Evolutionary conservation across 2,797 vertebrate genomes (phyloP), one percentile per base, ranked within the genome.

Genomic region (Scleropages formosus): DNA sequence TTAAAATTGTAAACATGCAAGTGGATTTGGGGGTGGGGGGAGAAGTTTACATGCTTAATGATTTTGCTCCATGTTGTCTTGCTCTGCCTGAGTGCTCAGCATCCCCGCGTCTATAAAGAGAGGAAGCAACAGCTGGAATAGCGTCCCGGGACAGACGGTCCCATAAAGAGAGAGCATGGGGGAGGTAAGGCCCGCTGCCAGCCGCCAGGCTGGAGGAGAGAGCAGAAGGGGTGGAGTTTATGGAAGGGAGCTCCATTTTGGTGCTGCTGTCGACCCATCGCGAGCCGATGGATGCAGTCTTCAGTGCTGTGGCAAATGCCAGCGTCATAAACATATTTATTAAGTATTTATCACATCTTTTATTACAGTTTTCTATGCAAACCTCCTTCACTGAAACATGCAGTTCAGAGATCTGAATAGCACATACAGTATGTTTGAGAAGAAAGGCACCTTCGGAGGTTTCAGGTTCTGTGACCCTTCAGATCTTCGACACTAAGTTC

Each of bases 81-180:
- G 22, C 10, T 72, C 70, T 60, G 53, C 56, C 12, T 59, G 51
- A 44, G 27, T 44, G 16, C 70, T 72, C 27, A 59, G 58, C 24
- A 27, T 22, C 12, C 27, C 16, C 56, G 26, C n/a, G 51, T 58
- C 31, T 71, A 22, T 44, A 67, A 62, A 53, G 27, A 72, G 70
- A 75, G 60, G 47, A 76, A 79, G 62, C 44, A 85, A 79, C 88
- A 89, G 85, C 86, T 89, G 87, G 75, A 82, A 77, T 77, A 72
- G 75, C 82, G 77, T 74, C 75, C 58, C 58, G 51, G 69, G 49
- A 58, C 31, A 72, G 51, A 74, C 68, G 77, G 81, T 86, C 82
- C 79, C 79, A 80, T 80, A 80, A 77, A 77, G 78, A 75, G 71
- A 56, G 67, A 83, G 78, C 59, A 31, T 59, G 62, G 62, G 75